Percentiles rank a stretch among this genome's conserved stretches.
Conservation (phyloP, 2,888 invertebrate genomes). For the Cerceris rybyensis region DNA sequence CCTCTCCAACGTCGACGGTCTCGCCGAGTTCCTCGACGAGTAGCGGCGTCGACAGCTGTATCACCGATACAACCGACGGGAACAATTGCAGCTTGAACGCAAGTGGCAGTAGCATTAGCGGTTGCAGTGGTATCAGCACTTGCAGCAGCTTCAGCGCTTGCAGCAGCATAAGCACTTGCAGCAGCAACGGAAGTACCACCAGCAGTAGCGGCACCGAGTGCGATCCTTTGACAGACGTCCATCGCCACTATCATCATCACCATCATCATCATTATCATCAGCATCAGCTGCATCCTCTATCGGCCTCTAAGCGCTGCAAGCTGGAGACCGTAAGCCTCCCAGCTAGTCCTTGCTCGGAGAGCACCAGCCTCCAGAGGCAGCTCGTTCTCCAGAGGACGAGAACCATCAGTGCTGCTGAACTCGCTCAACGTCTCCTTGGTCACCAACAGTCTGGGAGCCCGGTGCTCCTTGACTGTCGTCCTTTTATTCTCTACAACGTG, state of each 20-base stretch:
- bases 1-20: conserved; percentile 73
- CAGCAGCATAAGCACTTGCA: conserved; percentile 38
- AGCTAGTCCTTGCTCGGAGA: conserved; percentile 84
- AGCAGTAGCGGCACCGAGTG: conserved; percentile 39
- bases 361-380: conserved; percentile 83
- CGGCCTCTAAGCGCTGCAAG: conserved; percentile 83
- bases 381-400: conserved; percentile 83
- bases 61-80: conserved; percentile 48
- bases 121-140: conserved; percentile 49
- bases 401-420: conserved; percentile 83
- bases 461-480: conserved; percentile 86
- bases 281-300: conserved; percentile 53
- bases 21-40: conserved; percentile 69
- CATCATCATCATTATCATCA: conserved; percentile 61
- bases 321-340: conserved; percentile 83
- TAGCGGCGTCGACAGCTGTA: conserved; percentile 62
- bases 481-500: conserved; percentile 88
- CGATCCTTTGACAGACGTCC: conserved; percentile 47
- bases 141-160: conserved; percentile 53
- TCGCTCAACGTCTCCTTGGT: conserved; percentile 81
- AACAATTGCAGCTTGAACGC: conserved; percentile 46
- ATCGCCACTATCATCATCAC: conserved; percentile 54
- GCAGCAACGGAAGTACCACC: conserved; percentile 27
- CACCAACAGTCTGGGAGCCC: conserved; percentile 24
- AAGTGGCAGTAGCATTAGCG: conserved; percentile 47